These are phyloP conservation scores for Ctenicera cuprea DNA, from an alignment of 2,888 invertebrate species.

Conservation along the genomic window DNA sequence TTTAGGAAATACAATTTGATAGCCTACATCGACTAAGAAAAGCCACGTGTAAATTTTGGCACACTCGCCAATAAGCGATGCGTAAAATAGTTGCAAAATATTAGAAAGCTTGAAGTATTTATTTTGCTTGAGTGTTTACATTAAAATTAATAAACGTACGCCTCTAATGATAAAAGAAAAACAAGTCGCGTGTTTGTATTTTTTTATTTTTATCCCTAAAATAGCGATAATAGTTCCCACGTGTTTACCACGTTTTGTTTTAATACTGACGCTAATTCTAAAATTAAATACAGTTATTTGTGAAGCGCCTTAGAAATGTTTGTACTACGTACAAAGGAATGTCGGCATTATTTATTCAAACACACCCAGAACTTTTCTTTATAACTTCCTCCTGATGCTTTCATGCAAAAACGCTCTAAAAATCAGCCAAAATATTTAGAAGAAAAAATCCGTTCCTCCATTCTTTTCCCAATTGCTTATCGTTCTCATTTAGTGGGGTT, in stretches of 20 bases:
- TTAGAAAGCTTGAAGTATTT: too few relatives aligned
- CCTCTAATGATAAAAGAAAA: neutral
- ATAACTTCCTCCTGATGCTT: too few relatives aligned
- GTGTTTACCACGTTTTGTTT: neutral
- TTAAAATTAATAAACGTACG: too few relatives aligned
- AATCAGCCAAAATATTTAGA: too few relatives aligned
- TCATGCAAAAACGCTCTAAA: neutral
- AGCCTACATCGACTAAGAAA: neutral
- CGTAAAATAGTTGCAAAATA: too few relatives aligned
- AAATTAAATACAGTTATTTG: neutral
- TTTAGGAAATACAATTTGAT: neutral
- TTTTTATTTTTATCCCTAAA: neutral
- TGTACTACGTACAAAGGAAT: too few relatives aligned
- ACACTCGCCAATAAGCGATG: neutral
- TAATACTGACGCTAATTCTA: constrained; percentile 5
- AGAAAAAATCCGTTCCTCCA: neutral
- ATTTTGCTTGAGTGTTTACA: too few relatives aligned
- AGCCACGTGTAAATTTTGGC: constrained; percentile 9
- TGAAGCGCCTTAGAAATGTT: neutral
- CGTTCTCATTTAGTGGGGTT: neutral
- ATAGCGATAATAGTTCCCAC: neutral
- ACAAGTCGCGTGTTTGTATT: neutral
- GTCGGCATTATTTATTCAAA: too few relatives aligned
- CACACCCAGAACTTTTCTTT: neutral
- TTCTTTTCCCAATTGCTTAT: neutral